These are phyloP conservation scores for Bovichtus diacanthus DNA, from an alignment of 2,797 vertebrate genomes.

Conservation along the genomic window DNA sequence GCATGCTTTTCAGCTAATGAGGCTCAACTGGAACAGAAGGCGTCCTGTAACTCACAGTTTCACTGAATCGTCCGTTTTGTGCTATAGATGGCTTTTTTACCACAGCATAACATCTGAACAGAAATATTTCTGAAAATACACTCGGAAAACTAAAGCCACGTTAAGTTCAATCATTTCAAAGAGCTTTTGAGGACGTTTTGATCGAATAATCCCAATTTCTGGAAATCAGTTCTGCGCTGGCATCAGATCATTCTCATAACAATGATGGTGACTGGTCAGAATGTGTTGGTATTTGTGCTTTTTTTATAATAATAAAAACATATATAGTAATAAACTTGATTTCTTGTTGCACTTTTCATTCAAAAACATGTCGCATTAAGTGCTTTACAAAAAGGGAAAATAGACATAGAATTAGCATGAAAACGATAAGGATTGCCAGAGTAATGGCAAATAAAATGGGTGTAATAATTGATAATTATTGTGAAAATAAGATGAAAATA, in stretches of 20 bases:
- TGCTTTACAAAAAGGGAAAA: no score
- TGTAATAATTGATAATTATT: no score
- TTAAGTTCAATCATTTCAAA: background rate
- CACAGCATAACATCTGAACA: slow-evolving; percentile 16
- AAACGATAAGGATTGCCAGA: no score
- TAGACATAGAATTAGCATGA: no score
- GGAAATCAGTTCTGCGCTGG: background rate
- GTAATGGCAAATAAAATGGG: no score
- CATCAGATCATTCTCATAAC: background rate
- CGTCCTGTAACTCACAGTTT: slow-evolving; percentile 37
- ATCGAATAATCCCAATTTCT: background rate
- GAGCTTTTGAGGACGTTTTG: no score
- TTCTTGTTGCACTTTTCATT: no score
- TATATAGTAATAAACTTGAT: no score
- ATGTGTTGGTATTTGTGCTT: background rate
- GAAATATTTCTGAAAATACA: slow-evolving; percentile 1
- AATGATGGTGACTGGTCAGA: background rate
- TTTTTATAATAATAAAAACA: no score
- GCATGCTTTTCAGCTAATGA: slow-evolving; percentile 60
- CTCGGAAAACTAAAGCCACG: slow-evolving; percentile 15
- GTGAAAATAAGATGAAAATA: no score
- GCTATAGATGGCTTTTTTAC: slow-evolving; percentile 24
- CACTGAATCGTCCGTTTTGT: slow-evolving; percentile 29
- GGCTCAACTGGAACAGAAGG: slow-evolving; percentile 20
- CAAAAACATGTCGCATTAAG: no score